Evolutionary conservation across 2,797 vertebrate species (phyloP).

Genomic region (Eleutherodactylus coqui): DNA sequence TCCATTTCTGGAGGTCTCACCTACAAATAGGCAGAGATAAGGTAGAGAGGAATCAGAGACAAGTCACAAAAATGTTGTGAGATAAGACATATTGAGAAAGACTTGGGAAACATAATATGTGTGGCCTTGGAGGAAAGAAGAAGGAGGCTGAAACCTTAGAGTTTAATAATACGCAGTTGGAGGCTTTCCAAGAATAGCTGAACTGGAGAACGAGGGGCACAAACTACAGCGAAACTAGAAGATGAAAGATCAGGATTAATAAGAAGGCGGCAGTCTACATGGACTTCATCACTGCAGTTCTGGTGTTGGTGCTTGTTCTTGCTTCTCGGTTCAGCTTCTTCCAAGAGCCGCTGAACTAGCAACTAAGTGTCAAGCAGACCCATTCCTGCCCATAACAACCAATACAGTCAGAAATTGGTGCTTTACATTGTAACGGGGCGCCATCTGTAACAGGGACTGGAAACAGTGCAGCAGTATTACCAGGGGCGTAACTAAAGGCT

Average conservation of each 20-base stretch:
- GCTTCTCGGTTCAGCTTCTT: background rate
- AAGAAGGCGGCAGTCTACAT: background rate
- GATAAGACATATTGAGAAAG: background rate
- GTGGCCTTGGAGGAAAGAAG: background rate
- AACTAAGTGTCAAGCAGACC: too few relatives aligned
- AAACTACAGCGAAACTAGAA: too few relatives aligned
- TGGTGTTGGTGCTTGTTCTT: background rate
- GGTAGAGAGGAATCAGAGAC: too few relatives aligned
- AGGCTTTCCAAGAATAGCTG: background rate
- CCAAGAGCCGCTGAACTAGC: background rate
- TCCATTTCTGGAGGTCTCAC: too few relatives aligned
- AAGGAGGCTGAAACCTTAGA: background rate
- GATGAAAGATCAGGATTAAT: background rate
- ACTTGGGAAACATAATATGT: background rate
- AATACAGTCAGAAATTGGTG: too few relatives aligned
- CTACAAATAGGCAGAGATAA: too few relatives aligned
- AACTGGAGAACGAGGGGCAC: background rate
- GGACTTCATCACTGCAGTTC: background rate
- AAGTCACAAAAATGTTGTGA: background rate
- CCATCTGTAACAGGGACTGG: too few relatives aligned
- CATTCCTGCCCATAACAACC: too few relatives aligned
- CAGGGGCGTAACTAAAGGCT: too few relatives aligned
- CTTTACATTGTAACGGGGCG: too few relatives aligned
- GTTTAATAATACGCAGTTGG: background rate
- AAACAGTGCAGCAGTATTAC: too few relatives aligned